Conservation (phyloP, 35 echinoderm and acorn worm species). For the Apostichopus parvimensis region DNA sequence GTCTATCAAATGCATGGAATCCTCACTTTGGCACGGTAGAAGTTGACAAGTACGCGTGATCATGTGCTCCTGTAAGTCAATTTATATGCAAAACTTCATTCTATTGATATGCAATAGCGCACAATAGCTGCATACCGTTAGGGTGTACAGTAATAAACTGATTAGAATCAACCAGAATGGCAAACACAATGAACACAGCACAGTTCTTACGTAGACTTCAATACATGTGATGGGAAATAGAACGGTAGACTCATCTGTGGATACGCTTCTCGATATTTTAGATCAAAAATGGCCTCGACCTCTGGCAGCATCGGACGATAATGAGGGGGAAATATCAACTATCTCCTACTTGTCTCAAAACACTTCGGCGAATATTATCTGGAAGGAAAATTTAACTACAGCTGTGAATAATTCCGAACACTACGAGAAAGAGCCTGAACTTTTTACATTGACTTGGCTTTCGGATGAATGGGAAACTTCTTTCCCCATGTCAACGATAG, state of each 20-base stretch:
- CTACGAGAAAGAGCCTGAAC: background rate
- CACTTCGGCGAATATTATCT: background rate
- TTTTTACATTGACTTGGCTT: background rate
- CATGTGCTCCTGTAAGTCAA: background rate
- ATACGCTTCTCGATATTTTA: conserved; percentile 32
- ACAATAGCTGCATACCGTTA: conserved; percentile 3
- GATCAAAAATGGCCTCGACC: conserved; percentile 45
- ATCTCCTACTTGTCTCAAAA: background rate
- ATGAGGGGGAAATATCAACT: background rate
- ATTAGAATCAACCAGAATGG: background rate
- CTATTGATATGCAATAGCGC: background rate
- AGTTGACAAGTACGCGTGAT: background rate
- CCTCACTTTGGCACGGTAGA: no score
- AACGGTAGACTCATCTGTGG: background rate
- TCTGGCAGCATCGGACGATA: background rate
- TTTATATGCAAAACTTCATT: background rate
- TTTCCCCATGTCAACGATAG: conserved; percentile 41
- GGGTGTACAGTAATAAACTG: background rate
- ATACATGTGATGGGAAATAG: conserved; percentile 6
- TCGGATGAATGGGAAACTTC: conserved; percentile 17
- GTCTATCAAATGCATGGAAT: no score
- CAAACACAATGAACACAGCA: background rate
- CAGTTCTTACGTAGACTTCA: background rate
- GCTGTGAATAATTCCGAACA: background rate
- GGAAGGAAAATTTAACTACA: background rate